These are phyloP conservation scores for Pangasius mekongensis DNA, from an alignment of 2,797 vertebrate genomes.

Conservation along the genomic window DNA sequence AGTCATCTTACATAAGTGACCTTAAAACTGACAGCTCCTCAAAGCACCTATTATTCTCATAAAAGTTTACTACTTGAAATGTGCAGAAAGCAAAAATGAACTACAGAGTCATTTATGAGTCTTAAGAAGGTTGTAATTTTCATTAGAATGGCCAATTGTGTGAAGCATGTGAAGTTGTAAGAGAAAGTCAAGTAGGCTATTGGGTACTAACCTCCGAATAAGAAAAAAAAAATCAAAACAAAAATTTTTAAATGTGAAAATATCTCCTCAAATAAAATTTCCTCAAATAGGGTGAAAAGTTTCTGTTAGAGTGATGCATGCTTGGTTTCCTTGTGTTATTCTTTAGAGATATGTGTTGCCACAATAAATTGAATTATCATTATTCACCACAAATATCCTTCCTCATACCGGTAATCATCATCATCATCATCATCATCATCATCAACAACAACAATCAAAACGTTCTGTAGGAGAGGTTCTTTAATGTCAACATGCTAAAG, in stretches of 20 bases:
- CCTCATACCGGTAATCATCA: not conserved
- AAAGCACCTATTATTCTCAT: not conserved
- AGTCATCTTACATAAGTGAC: constrained; percentile 8
- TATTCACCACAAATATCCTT: not conserved
- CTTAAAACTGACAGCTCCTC: constrained; percentile 22
- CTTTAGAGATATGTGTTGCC: not conserved
- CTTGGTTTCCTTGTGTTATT: not conserved
- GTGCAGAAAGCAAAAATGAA: not conserved
- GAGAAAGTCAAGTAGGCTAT: not conserved
- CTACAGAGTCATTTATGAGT: not conserved
- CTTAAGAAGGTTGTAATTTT: not conserved
- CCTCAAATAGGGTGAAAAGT: not conserved
- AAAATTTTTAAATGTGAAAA: not conserved
- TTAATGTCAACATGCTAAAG: not conserved
- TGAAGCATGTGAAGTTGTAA: not conserved
- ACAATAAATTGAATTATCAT: not conserved
- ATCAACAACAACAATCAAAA: not conserved
- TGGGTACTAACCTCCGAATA: not conserved
- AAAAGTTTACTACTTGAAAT: constrained; percentile 2
- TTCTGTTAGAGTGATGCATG: not conserved
- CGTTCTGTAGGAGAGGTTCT: not conserved
- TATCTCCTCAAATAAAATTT: not conserved
- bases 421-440: not conserved
- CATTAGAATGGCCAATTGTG: not conserved
- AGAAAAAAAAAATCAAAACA: not conserved